These are phyloP conservation scores for Antennarius striatus DNA, from an alignment of 2,113 vertebrate species.

Conservation along the genomic window DNA sequence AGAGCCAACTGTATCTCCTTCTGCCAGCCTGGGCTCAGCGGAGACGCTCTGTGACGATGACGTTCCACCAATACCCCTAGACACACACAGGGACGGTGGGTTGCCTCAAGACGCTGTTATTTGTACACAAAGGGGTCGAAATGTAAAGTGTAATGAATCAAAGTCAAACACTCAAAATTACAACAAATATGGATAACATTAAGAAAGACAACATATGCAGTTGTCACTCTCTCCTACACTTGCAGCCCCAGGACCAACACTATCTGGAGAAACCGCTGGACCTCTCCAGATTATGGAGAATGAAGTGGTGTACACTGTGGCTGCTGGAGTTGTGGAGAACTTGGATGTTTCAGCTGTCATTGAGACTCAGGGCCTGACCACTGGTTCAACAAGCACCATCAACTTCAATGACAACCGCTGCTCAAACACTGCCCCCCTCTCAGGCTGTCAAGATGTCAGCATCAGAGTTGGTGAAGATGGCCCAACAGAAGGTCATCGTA, in stretches of 20 bases:
- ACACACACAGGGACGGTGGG: conserved; percentile 83
- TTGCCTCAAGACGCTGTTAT: conserved; percentile 37
- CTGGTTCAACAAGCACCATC: conserved; percentile 89
- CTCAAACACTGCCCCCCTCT: conserved; percentile 85
- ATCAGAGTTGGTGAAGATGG: conserved; percentile 85
- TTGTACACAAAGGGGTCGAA: conserved; percentile 14
- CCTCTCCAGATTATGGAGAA: conserved; percentile 82
- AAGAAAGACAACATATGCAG: not conserved
- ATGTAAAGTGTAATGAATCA: not conserved
- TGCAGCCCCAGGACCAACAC: conserved; percentile 24
- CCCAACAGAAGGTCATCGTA: conserved; percentile 22
- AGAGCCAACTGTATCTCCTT: conserved; percentile 82
- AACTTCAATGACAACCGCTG: conserved; percentile 93
- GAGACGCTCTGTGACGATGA: conserved; percentile 78
- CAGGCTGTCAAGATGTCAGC: conserved; percentile 85
- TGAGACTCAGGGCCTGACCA: conserved; percentile 82
- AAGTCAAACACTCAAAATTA: not conserved
- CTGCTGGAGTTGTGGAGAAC: conserved; percentile 81
- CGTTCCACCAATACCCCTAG: conserved; percentile 75
- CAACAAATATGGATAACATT: not conserved
- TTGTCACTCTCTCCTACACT: conserved; percentile 1
- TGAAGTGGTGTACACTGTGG: conserved; percentile 86
- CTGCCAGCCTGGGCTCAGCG: conserved; percentile 81
- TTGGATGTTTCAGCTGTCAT: conserved; percentile 31
- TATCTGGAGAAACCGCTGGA: conserved; percentile 78